Conservation (phyloP, 2,113 vertebrate species). For the Caranx melampygus region DNA sequence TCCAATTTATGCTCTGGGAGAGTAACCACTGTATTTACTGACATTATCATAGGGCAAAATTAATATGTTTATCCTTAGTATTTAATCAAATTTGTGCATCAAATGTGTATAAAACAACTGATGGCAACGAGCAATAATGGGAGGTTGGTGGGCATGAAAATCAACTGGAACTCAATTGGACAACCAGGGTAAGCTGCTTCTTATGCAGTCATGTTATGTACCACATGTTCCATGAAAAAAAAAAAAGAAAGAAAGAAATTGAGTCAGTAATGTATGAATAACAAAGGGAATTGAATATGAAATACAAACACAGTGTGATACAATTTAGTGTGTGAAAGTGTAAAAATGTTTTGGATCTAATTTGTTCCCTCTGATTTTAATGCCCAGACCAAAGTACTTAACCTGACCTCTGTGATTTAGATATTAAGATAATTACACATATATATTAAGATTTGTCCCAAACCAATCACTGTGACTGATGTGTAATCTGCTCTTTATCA, state of each 20-base stretch:
- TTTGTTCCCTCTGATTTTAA: not conserved
- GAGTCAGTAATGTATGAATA: no score
- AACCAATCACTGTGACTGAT: not conserved
- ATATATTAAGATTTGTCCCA: not conserved
- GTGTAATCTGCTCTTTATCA: not conserved
- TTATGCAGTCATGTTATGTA: no score
- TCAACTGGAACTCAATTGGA: no score
- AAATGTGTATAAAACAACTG: not conserved
- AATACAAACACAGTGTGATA: not conserved
- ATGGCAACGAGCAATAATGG: not conserved
- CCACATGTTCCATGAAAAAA: no score
- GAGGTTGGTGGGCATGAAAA: not conserved
- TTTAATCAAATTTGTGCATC: not conserved
- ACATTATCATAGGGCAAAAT: no score
- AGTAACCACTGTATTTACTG: no score
- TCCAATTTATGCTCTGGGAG: no score
- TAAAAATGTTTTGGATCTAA: no score
- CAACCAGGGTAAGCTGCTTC: no score
- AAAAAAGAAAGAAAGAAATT: no score
- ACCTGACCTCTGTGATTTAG: not conserved
- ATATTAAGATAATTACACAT: slow-evolving; percentile 3
- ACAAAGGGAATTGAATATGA: no score
- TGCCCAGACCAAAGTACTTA: not conserved
- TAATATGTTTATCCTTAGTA: not conserved
- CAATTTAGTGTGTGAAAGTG: not conserved